A percentile compares a stretch with the other conserved stretches of the same genome.
Conservation (phyloP, 1,140 invertebrate genomes). For the Pissodes strobi region DNA sequence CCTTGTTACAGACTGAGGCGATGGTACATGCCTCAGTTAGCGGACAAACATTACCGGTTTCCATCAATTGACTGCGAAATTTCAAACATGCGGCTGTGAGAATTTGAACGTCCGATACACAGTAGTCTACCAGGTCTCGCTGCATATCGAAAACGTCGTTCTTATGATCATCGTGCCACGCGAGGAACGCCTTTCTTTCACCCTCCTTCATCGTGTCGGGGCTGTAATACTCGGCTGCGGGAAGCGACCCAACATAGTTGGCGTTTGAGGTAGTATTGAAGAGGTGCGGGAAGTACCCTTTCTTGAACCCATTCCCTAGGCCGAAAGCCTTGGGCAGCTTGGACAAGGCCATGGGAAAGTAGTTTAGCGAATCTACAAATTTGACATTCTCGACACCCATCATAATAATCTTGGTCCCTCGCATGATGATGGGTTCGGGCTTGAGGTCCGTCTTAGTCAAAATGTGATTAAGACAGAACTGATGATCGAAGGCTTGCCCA, state of each 20-base stretch:
- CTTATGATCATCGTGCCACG: conserved; percentile 26
- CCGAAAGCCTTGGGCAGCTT: conserved; percentile 9
- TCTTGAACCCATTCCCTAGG: too few relatives aligned
- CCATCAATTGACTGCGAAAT: conserved; percentile 1
- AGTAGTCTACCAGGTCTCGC: background rate
- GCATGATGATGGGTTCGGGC: conserved; percentile 14
- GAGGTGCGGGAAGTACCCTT: too few relatives aligned
- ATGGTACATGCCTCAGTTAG: conserved; percentile 8
- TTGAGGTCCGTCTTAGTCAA: conserved; percentile 6
- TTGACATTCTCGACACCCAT: conserved; percentile 9
- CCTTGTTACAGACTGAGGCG: too few relatives aligned
- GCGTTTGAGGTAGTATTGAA: conserved; percentile 3
- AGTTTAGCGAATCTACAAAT: conserved; percentile 25
- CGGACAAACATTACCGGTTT: conserved; percentile 14
- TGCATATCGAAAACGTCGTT: too few relatives aligned
- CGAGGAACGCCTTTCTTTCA: conserved; percentile 20
- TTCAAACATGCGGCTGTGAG: conserved; percentile 6
- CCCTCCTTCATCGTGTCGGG: too few relatives aligned
- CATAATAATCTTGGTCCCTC: conserved; percentile 23
- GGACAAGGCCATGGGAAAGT: conserved; percentile 20
- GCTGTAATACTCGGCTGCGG: too few relatives aligned
- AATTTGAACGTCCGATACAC: conserved; percentile 4
- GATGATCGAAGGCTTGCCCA: conserved; percentile 14
- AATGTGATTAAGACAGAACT: conserved; percentile 15
- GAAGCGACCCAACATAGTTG: conserved; percentile 1